Evolutionary conservation across 2,113 vertebrate genomes (phyloP).

Genomic region (Pangasianodon gigas): DNA sequence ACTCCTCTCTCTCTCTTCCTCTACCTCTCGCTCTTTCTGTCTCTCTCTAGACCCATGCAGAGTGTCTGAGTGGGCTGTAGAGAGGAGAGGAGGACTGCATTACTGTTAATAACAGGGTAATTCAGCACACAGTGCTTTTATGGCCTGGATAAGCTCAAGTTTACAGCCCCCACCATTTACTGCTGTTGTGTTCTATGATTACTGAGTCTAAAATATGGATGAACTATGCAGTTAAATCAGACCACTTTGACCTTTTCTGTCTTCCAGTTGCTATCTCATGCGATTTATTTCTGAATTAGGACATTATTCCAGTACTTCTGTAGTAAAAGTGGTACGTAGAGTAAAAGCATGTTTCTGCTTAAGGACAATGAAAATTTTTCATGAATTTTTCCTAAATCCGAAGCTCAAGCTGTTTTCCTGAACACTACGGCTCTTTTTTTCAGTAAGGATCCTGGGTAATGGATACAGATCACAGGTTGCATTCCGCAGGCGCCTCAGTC

Average conservation of each 20-base stretch:
- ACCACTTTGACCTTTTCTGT: conserved; percentile 61
- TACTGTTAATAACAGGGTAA: conserved; percentile 73
- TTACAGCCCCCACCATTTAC: conserved; percentile 57
- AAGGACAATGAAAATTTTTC: not conserved
- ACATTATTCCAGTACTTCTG: not conserved
- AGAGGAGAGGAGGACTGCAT: conserved; percentile 39
- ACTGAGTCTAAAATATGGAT: conserved; percentile 60
- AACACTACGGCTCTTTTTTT: conserved; percentile 54
- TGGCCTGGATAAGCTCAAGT: conserved; percentile 64
- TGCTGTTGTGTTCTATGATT: conserved; percentile 66
- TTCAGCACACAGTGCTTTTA: conserved; percentile 69
- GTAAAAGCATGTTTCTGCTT: not conserved
- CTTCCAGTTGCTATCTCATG: conserved; percentile 51
- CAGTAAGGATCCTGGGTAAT: conserved; percentile 63
- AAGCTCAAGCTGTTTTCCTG: conserved; percentile 38
- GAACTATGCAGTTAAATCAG: conserved; percentile 50
- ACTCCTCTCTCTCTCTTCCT: conserved; percentile 56
- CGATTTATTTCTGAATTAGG: not conserved
- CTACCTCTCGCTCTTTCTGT: not conserved
- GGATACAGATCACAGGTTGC: conserved; percentile 72
- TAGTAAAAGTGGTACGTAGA: not conserved
- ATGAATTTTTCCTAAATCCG: not conserved
- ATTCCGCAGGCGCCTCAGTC: conserved; percentile 73
- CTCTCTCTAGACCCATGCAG: conserved; percentile 73
- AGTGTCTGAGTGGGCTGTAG: conserved; percentile 67